Evolutionary conservation across 92 coral and sea anemone genomes (phyloP).

Genomic region (Zoanthus sociatus): DNA sequence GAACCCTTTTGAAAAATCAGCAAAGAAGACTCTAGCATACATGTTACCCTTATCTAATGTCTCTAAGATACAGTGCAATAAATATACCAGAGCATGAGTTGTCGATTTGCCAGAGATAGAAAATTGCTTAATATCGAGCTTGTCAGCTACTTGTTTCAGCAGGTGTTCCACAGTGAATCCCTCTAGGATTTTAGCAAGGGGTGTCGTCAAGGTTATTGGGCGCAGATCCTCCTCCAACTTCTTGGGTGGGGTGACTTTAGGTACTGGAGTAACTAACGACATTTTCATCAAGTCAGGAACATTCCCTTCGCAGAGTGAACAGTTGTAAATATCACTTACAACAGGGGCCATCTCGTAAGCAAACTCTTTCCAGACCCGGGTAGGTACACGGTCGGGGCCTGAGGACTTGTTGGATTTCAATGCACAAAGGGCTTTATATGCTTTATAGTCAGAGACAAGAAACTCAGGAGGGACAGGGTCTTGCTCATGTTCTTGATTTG

Average conservation of each 20-base stretch:
- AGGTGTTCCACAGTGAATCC: conserved; percentile 27
- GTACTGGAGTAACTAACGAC: conserved; percentile 1
- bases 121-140: background rate
- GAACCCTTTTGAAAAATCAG: conserved; percentile 33
- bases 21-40: conserved; percentile 33
- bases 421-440: conserved; percentile 42
- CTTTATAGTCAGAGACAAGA: background rate
- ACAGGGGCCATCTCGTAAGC: conserved; percentile 57
- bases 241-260: background rate
- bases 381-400: conserved; percentile 47
- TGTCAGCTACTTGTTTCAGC: conserved; percentile 13
- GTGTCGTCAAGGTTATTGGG: conserved; percentile 26
- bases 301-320: background rate
- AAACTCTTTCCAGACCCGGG: conserved; percentile 50
- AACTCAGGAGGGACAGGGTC: background rate
- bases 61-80: conserved; percentile 15
- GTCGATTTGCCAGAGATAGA: conserved; percentile 14
- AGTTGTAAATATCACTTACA: conserved; percentile 37
- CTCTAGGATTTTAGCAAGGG: conserved; percentile 30
- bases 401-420: conserved; percentile 49
- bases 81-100: conserved; percentile 22
- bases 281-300: conserved; percentile 4
- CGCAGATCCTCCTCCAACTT: conserved; percentile 14
- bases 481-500: background rate
- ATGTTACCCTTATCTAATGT: conserved; percentile 10